Conservation (phyloP, 2,888 invertebrate species). For the Caenorhabditis doughertyi region DNA sequence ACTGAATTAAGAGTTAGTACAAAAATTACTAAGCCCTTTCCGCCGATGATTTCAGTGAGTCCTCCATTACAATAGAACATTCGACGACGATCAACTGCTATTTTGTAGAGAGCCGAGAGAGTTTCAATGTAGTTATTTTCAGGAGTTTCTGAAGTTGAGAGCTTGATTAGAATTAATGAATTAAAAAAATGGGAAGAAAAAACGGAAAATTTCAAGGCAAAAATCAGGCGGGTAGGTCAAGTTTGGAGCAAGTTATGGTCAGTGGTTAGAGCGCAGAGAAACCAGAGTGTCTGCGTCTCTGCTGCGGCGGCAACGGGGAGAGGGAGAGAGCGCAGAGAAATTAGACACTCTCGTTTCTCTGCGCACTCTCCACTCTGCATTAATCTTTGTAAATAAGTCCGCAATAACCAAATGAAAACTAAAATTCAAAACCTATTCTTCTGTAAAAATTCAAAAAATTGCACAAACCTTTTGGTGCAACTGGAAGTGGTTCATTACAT, state of each 20-base stretch:
- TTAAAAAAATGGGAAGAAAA: not conserved
- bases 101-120: conserved; percentile 58
- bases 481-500: conserved; percentile 19
- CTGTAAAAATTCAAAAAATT: not conserved
- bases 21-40: conserved; percentile 69
- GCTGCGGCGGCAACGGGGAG: not conserved
- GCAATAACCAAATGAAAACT: too few species aligned
- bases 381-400: too few species aligned
- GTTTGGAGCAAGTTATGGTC: too few species aligned
- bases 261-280: too few species aligned
- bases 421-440: not conserved
- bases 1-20: conserved; percentile 32
- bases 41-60: conserved; percentile 73
- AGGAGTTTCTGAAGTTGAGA: conserved; percentile 36
- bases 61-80: conserved; percentile 74
- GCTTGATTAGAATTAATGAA: conserved; percentile 2
- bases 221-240: too few species aligned
- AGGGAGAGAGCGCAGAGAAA: not conserved
- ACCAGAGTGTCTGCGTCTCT: not conserved
- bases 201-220: not conserved
- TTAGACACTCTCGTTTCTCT: not conserved
- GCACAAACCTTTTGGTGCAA: conserved; percentile 33
- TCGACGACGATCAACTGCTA: conserved; percentile 72
- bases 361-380: not conserved
- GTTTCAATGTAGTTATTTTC: conserved; percentile 65